Evolutionary conservation across 92 coral and sea anemone species (phyloP).

Genomic region (Phenganax subtilis): DNA sequence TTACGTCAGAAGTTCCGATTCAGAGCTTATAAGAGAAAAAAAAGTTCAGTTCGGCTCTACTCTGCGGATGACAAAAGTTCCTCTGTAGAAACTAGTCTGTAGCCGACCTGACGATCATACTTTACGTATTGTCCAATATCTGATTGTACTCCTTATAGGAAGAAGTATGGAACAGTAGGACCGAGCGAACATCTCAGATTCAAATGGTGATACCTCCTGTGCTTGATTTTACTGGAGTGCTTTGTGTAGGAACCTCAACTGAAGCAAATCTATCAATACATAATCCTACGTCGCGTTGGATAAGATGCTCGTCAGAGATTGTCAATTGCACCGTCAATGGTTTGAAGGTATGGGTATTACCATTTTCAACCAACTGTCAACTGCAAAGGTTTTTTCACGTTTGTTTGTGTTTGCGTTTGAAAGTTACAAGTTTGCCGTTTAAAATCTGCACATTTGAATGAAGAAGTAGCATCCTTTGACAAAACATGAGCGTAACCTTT

Average conservation of each 20-base stretch:
- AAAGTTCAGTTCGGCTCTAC: too few relatives aligned
- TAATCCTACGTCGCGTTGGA: conserved; percentile 90
- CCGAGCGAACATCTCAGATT: conserved; percentile 47
- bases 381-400: not conserved
- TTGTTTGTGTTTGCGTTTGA: not conserved
- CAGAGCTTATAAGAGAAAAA: too few relatives aligned
- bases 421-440: too few relatives aligned
- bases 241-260: conserved; percentile 79
- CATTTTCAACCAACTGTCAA: not conserved
- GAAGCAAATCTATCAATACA: conserved; percentile 72
- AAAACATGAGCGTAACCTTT: too few relatives aligned
- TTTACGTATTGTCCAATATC: too few relatives aligned
- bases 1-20: too few relatives aligned
- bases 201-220: conserved; percentile 87
- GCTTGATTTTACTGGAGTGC: conserved; percentile 73
- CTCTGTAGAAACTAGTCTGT: too few relatives aligned
- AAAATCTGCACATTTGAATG: too few relatives aligned
- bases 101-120: too few relatives aligned
- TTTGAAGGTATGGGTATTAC: conserved; percentile 55
- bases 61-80: too few relatives aligned
- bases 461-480: too few relatives aligned
- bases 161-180: conserved; percentile 33
- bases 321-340: conserved; percentile 68
- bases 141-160: not conserved
- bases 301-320: conserved; percentile 72